phyloP scores from a whole-genome alignment of 2,797 vertebrate species.

The Crenichthys baileyi region DNA sequence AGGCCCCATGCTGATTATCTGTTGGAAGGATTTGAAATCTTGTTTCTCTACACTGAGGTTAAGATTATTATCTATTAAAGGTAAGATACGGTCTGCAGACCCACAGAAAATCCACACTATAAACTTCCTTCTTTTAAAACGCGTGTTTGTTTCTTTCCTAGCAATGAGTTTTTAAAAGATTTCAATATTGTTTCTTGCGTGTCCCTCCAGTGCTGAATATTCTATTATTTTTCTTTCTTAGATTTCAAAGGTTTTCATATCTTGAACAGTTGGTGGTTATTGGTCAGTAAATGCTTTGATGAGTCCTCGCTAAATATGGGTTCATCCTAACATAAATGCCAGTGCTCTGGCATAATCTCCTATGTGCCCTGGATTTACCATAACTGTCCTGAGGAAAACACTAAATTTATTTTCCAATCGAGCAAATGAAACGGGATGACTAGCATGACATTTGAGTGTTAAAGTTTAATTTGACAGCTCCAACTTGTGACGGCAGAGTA shows the following conservation, averaged over 20 bases:
- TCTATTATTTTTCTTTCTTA: background rate
- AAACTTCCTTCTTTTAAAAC: background rate
- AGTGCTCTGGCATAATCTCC: slow-evolving; percentile 19
- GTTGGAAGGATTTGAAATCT: background rate
- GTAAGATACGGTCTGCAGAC: background rate
- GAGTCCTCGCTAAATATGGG: background rate
- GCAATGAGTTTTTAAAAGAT: background rate
- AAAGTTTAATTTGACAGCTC: slow-evolving; percentile 59
- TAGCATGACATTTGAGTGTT: slow-evolving; percentile 43
- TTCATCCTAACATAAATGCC: slow-evolving; percentile 14
- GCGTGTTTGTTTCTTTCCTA: background rate
- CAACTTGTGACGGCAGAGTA: slow-evolving; percentile 51
- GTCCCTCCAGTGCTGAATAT: background rate
- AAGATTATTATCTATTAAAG: background rate
- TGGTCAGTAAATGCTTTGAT: slow-evolving; percentile 6
- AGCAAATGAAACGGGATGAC: slow-evolving; percentile 36
- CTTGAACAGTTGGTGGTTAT: background rate
- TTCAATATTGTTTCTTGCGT: background rate
- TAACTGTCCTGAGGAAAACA: slow-evolving; percentile 47
- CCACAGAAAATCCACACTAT: background rate
- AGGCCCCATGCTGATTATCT: background rate
- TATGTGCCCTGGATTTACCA: slow-evolving; percentile 26
- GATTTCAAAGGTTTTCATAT: background rate
- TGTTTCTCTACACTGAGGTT: background rate
- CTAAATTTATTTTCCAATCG: slow-evolving; percentile 21